A percentile compares a stretch with the other conserved stretches of the same genome.
Evolutionary conservation across 2,888 invertebrate species (phyloP).

Genomic region (Watsonalla binaria): DNA sequence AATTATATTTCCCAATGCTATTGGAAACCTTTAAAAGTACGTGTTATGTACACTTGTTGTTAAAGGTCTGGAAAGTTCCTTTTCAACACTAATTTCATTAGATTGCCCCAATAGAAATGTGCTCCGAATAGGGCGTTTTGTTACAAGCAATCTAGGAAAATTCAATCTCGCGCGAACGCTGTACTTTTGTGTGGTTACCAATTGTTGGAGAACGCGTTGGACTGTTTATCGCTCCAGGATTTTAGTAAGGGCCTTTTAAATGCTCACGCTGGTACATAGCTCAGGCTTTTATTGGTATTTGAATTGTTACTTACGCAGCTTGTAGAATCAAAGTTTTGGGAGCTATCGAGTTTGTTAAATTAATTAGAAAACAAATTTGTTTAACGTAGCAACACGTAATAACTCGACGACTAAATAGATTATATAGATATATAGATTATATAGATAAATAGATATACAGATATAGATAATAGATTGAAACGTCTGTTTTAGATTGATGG

Average conservation of each 20-base stretch:
- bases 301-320: neutral
- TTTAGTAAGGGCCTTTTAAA: slow-evolving; percentile 13
- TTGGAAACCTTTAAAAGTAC: slow-evolving; percentile 5
- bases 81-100: slow-evolving; percentile 18
- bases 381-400: too few species aligned
- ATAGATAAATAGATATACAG: too few species aligned
- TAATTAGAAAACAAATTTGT: too few species aligned
- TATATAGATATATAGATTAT: too few species aligned
- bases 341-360: neutral
- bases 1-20: too few species aligned
- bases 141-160: slow-evolving; percentile 34
- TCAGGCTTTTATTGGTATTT: neutral
- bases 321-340: neutral
- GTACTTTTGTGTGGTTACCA: slow-evolving; percentile 22
- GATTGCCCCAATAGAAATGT: slow-evolving; percentile 39
- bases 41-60: too few species aligned
- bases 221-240: slow-evolving; percentile 30
- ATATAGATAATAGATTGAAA: too few species aligned
- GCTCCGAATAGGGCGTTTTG: slow-evolving; percentile 56
- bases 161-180: slow-evolving; percentile 29
- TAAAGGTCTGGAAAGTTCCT: slow-evolving; percentile 14
- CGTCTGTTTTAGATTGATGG: too few species aligned
- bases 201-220: slow-evolving; percentile 10
- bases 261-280: neutral
- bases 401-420: too few species aligned